These are phyloP conservation scores for Habroteleia sp. DNA, from an alignment of 2,888 invertebrate genomes.

Conservation along the genomic window DNA sequence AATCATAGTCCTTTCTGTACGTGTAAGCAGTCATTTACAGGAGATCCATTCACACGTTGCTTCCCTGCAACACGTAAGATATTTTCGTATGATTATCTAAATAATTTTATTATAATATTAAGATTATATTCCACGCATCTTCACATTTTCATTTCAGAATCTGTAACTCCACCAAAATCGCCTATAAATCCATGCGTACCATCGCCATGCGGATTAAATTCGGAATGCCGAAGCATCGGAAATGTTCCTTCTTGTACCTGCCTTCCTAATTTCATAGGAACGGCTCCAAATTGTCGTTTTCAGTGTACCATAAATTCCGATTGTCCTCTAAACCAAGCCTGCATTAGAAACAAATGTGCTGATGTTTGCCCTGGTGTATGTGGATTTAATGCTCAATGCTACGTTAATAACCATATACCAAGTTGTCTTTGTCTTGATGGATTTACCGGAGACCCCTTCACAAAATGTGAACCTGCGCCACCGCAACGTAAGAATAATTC, in stretches of 20 bases:
- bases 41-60: constrained; percentile 87
- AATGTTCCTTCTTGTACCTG: constrained; percentile 89
- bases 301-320: constrained; percentile 82
- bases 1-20: too few species aligned
- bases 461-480: constrained; percentile 75
- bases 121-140: neutral
- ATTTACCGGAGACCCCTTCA: constrained; percentile 86
- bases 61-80: too few species aligned
- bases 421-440: constrained; percentile 83
- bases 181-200: constrained; percentile 84
- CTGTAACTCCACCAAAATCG: constrained; percentile 1
- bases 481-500: too few species aligned
- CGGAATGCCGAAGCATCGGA: constrained; percentile 86
- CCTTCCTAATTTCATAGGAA: constrained; percentile 88
- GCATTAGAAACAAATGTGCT: constrained; percentile 86
- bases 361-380: constrained; percentile 86
- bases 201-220: constrained; percentile 89
- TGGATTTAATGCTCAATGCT: constrained; percentile 75
- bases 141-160: too few species aligned
- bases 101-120: constrained; percentile 1
- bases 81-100: too few species aligned
- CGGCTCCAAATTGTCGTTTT: constrained; percentile 80
- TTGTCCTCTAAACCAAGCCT: constrained; percentile 82
- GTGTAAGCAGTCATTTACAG: too few species aligned
- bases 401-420: constrained; percentile 86